Conservation (phyloP, 1,140 invertebrate species). For the Diorhabda sublineata region DNA sequence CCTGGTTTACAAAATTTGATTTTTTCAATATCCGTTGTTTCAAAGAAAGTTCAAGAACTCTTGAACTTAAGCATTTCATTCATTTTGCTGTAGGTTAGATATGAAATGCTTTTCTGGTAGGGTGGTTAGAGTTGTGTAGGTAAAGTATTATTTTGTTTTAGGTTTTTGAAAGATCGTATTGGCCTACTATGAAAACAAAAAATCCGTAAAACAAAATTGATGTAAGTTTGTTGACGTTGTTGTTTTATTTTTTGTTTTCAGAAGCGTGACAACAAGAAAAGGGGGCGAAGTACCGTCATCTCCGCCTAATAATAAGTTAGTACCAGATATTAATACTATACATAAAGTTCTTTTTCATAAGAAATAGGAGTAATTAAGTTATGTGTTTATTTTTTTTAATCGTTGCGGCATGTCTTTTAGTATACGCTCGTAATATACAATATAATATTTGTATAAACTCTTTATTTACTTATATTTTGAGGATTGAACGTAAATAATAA, state of each 20-base stretch:
- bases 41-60: too few relatives aligned
- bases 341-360: conserved; percentile 47
- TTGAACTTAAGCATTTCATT: too few relatives aligned
- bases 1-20: too few relatives aligned
- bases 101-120: too few relatives aligned
- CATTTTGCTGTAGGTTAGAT: too few relatives aligned
- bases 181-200: conserved; percentile 18
- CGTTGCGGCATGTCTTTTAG: too few relatives aligned
- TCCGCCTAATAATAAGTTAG: conserved; percentile 35
- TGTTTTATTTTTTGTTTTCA: conserved; percentile 20
- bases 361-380: conserved; percentile 25
- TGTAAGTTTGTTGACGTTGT: conserved; percentile 16
- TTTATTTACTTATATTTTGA: too few relatives aligned
- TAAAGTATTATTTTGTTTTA: conserved; percentile 23
- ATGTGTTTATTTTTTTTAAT: too few relatives aligned
- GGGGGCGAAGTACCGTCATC: conserved; percentile 5
- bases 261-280: conserved; percentile 14
- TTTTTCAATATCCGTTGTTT: too few relatives aligned
- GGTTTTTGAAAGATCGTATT: conserved; percentile 19
- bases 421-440: too few relatives aligned
- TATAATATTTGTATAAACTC: too few relatives aligned
- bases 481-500: too few relatives aligned
- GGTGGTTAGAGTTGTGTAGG: conserved; percentile 7
- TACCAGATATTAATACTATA: conserved; percentile 45
- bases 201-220: conserved; percentile 11